Conservation (phyloP, 2,113 vertebrate genomes). For the Reinhardtius hippoglossoides region DNA sequence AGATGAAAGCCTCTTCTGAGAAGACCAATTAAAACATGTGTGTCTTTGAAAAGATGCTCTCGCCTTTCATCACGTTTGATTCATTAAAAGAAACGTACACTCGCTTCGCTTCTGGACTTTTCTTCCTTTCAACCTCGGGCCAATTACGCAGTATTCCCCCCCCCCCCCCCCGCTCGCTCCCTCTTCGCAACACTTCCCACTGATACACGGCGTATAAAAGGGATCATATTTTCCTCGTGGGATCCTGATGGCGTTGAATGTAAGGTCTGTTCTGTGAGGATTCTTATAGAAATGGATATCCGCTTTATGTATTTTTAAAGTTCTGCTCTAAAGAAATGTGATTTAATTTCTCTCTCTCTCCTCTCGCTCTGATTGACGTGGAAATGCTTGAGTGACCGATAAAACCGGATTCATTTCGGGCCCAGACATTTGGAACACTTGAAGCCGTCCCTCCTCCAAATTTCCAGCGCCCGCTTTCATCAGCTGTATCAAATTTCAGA, state of each 20-base stretch:
- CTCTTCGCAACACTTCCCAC: neutral
- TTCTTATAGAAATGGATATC: slow-evolving; percentile 25
- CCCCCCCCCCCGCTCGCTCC: slow-evolving; percentile 6
- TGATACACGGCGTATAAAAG: neutral
- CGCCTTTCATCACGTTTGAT: slow-evolving; percentile 72
- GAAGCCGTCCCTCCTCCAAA: neutral
- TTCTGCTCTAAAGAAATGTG: slow-evolving; percentile 10
- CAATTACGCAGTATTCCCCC: slow-evolving; percentile 61
- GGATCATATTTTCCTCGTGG: neutral
- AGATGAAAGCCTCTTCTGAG: slow-evolving; percentile 61
- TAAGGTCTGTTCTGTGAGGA: slow-evolving; percentile 4
- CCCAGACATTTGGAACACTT: slow-evolving; percentile 52
- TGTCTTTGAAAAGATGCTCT: slow-evolving; percentile 68
- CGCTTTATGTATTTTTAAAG: slow-evolving; percentile 15
- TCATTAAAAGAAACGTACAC: slow-evolving; percentile 69
- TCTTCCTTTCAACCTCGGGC: slow-evolving; percentile 68
- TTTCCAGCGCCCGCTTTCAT: slow-evolving; percentile 54
- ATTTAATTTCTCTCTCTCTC: slow-evolving; percentile 44
- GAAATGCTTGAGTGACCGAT: slow-evolving; percentile 63
- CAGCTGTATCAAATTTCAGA: slow-evolving; percentile 69
- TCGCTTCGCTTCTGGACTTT: slow-evolving; percentile 47
- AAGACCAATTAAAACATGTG: slow-evolving; percentile 77
- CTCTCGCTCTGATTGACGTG: slow-evolving; percentile 47
- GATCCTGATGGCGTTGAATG: neutral
- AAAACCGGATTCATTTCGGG: slow-evolving; percentile 64